These are phyloP conservation scores for Okamejei kenojei DNA, from an alignment of 2,797 vertebrate genomes.

Conservation along the genomic window DNA sequence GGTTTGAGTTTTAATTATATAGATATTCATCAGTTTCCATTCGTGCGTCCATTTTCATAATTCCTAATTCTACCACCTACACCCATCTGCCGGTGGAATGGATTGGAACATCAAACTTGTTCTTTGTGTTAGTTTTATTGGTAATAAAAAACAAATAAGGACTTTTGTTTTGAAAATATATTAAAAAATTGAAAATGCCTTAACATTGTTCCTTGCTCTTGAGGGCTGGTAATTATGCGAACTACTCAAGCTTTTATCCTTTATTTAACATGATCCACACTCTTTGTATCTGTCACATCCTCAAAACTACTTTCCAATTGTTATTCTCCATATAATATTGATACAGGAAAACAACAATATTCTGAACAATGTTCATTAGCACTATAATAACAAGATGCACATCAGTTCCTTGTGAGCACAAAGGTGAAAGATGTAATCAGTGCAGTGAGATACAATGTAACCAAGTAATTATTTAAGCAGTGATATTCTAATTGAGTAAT, in stretches of 20 bases:
- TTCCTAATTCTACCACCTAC: too few species aligned
- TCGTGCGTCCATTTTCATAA: too few species aligned
- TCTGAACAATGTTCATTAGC: neutral
- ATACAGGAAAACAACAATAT: neutral
- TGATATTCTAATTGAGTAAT: neutral
- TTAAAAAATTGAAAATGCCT: neutral
- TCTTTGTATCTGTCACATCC: neutral
- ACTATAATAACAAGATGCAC: neutral
- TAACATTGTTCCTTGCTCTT: neutral
- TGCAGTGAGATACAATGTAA: neutral
- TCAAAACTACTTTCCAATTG: neutral
- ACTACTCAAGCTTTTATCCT: neutral
- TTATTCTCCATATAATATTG: neutral
- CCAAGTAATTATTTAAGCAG: neutral
- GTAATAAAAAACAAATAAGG: neutral
- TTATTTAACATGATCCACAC: neutral
- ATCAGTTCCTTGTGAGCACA: neutral
- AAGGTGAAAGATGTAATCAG: neutral
- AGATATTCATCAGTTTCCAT: too few species aligned
- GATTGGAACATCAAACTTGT: neutral
- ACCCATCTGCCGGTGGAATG: neutral
- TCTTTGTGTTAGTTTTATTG: neutral
- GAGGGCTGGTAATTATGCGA: neutral
- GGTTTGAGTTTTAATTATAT: too few species aligned
- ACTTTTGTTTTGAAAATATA: neutral